A percentile compares a stretch with the other conserved stretches of the same genome.
These are phyloP conservation scores for Lottia scabra DNA, from an alignment of 2,888 invertebrate genomes.

Conservation along the genomic window DNA sequence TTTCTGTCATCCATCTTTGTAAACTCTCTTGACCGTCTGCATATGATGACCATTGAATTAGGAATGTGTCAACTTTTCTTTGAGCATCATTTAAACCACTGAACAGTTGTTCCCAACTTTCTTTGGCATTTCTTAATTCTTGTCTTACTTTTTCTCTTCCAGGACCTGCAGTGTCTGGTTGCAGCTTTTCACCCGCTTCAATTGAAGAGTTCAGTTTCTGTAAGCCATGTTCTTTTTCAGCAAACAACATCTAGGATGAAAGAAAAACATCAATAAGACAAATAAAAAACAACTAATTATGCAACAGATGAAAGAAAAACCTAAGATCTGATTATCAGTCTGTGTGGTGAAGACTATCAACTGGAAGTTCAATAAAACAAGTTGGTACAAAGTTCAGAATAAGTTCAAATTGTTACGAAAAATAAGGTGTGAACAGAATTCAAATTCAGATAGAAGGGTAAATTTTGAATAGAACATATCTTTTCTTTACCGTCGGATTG, in stretches of 20 bases:
- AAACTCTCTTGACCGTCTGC: slow-evolving; percentile 86
- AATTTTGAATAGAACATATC: no score
- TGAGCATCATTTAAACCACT: slow-evolving; percentile 83
- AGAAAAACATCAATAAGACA: neutral
- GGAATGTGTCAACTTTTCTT: slow-evolving; percentile 84
- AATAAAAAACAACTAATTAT: no score
- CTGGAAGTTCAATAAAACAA: no score
- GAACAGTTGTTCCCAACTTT: slow-evolving; percentile 70
- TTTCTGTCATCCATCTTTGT: slow-evolving; percentile 81
- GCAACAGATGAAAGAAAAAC: no score
- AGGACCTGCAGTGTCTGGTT: slow-evolving; percentile 85
- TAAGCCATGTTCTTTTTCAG: slow-evolving; percentile 82
- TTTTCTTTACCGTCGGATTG: no score
- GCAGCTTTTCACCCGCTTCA: slow-evolving; percentile 89
- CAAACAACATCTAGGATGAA: slow-evolving; percentile 82
- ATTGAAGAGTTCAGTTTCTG: slow-evolving; percentile 84
- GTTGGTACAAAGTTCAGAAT: no score
- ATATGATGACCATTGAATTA: slow-evolving; percentile 92
- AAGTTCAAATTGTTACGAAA: no score
- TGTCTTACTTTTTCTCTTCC: slow-evolving; percentile 87
- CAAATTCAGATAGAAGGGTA: no score
- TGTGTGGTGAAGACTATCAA: no score
- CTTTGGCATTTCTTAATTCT: slow-evolving; percentile 74
- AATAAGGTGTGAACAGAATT: no score
- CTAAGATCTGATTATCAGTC: no score